A percentile compares a stretch with the other conserved stretches of the same genome.
These are phyloP conservation scores for Zootoca vivipara DNA, from an alignment of 2,113 vertebrate genomes.

Conservation along the genomic window DNA sequence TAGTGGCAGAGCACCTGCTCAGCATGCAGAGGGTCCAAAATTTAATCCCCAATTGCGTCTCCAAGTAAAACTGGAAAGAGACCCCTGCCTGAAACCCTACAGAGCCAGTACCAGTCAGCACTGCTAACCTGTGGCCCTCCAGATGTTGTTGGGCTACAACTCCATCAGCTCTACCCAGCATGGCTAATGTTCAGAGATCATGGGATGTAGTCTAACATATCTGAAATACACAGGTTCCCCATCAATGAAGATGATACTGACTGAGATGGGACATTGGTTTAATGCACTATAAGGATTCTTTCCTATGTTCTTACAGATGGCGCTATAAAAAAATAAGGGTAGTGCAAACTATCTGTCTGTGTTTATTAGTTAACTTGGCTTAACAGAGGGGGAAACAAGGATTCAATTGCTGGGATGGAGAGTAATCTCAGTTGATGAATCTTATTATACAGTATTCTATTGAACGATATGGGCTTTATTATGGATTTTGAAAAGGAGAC, in stretches of 20 bases:
- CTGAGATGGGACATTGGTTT: too few species aligned
- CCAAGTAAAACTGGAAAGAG: not conserved
- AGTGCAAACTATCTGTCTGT: rapidly evolving
- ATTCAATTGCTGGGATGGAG: not conserved
- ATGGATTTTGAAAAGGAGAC: not conserved
- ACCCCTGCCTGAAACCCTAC: not conserved
- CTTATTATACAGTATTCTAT: not conserved
- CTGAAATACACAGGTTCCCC: too few species aligned
- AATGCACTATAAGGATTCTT: too few species aligned
- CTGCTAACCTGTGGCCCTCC: not conserved
- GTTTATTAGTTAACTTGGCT: too few species aligned
- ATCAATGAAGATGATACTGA: too few species aligned
- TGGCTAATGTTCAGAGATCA: too few species aligned
- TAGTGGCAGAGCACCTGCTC: not conserved
- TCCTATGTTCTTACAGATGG: too few species aligned
- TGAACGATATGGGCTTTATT: not conserved
- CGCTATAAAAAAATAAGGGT: not conserved
- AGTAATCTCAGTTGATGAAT: not conserved
- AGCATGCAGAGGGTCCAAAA: not conserved
- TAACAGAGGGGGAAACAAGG: not conserved
- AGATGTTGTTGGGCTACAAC: not conserved
- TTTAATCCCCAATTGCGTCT: not conserved
- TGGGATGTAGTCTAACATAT: too few species aligned
- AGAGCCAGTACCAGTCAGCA: not conserved
- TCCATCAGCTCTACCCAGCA: not conserved